Conservation (phyloP, 2,113 vertebrate genomes). For the Trichomycterus rosablanca region DNA sequence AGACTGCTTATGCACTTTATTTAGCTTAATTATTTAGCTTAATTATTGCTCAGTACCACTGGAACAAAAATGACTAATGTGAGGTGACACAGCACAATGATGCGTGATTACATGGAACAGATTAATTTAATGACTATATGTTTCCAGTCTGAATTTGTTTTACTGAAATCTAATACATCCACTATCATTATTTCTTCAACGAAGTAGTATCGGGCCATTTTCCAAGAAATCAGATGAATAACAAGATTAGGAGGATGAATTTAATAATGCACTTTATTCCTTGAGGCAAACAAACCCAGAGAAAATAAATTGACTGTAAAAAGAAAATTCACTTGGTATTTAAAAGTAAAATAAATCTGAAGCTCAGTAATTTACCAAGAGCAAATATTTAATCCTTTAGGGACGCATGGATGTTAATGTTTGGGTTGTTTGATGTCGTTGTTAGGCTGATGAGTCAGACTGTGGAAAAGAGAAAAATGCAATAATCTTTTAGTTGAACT, state of each 20-base stretch:
- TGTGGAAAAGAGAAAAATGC: slow-evolving; percentile 16
- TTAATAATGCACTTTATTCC: neutral
- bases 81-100: slow-evolving; percentile 2
- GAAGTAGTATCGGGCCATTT: neutral
- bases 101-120: neutral
- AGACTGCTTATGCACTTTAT: slow-evolving; percentile 4
- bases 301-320: neutral
- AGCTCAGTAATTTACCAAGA: slow-evolving; percentile 1
- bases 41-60: slow-evolving; percentile 1
- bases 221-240: neutral
- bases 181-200: no score
- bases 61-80: neutral
- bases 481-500: no score
- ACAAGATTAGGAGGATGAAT: no score
- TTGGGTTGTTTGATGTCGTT: neutral
- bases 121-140: no score
- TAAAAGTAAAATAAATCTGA: neutral
- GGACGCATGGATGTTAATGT: neutral
- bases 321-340: slow-evolving; percentile 1
- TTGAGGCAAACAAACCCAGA: neutral
- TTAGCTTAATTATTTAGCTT: neutral
- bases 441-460: no score
- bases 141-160: neutral
- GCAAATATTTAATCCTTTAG: slow-evolving; percentile 3
- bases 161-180: neutral